Evolutionary conservation across 2,888 invertebrate genomes (phyloP), one percentile per base, ranked within the genome.

Genomic region (Tenthredo mesomela): DNA sequence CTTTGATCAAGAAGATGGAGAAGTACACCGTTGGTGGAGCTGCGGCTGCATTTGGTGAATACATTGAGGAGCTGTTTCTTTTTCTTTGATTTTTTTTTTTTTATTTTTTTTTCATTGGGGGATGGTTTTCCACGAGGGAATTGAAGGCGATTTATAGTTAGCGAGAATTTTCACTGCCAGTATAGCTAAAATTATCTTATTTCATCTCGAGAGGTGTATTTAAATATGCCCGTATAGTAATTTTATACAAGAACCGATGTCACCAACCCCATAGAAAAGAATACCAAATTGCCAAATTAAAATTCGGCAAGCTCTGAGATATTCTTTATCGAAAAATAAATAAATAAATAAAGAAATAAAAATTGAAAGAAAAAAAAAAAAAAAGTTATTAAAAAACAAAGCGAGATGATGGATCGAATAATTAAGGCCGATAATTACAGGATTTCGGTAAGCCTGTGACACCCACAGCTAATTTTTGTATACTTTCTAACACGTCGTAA

Each of bases 31-130:
- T 87, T 88, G 90, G 87, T 92, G 92, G 90, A 92, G 89, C 85
- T 90, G 91, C 71, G 43, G 40, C 88, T 93, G 92, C 89, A 88
- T 93, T 84, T 91, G 92, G 91, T 93, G 92, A 92, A 93, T 92
- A 87, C 87, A 89, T 87, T 91, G 89, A 91, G 65, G 75, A 82
- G 37, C 40, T 67, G 33, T 67, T 33, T 67, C 15, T 3, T 67
- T 0, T 10, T 7, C 18, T 18, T 40, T 21, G 47, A 58, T 18
- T 7, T 21, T 58, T 58, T 18, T 40, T 15, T 75, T 78, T 18
- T 7, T 21, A 21, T 58, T 0, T 21, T 18, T 9, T 9, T 58
- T 58, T 21, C 58, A 21, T 18, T 9, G 21, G 58, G 21, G n/a
- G 21, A 21, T 21, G 58, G 21, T 21, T 18, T n/a, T 58, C n/a